phyloP scores from a whole-genome alignment of 2,888 invertebrate genomes.

The Drosophila fungiperda region DNA sequence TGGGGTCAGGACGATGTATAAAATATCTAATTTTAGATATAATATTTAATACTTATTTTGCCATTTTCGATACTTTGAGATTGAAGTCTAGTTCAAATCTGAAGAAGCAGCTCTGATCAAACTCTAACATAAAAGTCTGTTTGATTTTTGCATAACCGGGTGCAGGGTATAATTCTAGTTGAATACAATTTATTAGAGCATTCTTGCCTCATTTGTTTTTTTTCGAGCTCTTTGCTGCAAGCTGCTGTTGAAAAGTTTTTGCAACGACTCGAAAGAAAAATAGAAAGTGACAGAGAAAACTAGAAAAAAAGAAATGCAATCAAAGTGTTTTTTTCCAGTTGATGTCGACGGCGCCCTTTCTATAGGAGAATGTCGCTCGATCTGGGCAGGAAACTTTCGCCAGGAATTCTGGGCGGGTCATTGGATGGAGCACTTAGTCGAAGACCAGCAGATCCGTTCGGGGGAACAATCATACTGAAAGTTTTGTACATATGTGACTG shows the following conservation, averaged over 20 bases:
- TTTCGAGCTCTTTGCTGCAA: conserved; percentile 12
- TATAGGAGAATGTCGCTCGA: conserved; percentile 68
- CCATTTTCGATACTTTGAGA: neutral
- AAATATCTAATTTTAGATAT: neutral
- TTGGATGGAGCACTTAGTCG: conserved; percentile 23
- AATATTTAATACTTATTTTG: neutral
- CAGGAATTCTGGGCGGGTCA: conserved; percentile 34
- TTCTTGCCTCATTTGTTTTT: conserved; percentile 18
- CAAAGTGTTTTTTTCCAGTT: conserved; percentile 56
- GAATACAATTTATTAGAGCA: neutral
- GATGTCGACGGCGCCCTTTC: conserved; percentile 67
- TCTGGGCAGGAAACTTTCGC: conserved; percentile 58
- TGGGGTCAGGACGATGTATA: neutral
- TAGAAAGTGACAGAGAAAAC: conserved; percentile 67
- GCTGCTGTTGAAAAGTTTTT: conserved; percentile 49
- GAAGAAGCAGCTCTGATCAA: too few relatives aligned
- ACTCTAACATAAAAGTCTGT: too few relatives aligned
- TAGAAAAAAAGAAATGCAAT: conserved; percentile 58
- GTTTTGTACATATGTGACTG: neutral
- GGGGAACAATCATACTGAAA: neutral
- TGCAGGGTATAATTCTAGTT: conserved; percentile 6
- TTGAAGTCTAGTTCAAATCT: neutral
- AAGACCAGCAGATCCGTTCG: neutral
- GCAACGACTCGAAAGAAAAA: conserved; percentile 51
- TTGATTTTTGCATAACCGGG: neutral